phyloP scores from a whole-genome alignment of 2,797 vertebrate species.

The Lacerta viridis region DNA sequence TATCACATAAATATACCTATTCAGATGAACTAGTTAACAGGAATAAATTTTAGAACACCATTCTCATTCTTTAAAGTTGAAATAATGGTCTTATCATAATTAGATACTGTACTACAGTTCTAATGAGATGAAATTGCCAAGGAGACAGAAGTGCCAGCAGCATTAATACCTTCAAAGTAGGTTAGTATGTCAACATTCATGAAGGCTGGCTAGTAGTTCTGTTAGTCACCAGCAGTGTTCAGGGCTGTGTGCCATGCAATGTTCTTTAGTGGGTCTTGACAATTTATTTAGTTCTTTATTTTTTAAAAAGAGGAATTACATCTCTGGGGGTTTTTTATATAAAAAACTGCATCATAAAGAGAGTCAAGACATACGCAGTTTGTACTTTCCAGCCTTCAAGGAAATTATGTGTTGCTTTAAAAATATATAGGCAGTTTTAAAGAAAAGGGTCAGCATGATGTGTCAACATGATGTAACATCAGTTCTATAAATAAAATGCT shows the following conservation, averaged over 20 bases:
- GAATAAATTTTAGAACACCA: no score
- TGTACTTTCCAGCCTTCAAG: neutral
- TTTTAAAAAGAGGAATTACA: neutral
- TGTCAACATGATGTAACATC: neutral
- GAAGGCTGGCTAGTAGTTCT: conserved; percentile 45
- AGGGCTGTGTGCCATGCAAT: conserved; percentile 13
- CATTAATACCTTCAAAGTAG: conserved; percentile 56
- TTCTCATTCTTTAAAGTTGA: neutral
- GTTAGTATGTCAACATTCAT: conserved; percentile 68
- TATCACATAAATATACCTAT: neutral
- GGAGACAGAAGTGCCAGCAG: conserved; percentile 32
- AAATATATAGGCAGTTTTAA: neutral
- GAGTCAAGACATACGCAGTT: neutral
- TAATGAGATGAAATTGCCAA: conserved; percentile 7
- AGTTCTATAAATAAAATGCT: neutral
- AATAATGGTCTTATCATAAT: neutral
- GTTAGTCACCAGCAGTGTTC: conserved; percentile 48
- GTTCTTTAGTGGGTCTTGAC: neutral
- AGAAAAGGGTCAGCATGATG: neutral
- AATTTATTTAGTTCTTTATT: neutral
- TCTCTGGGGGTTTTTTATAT: neutral
- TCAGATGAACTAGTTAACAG: neutral
- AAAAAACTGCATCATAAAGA: neutral
- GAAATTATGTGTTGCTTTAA: neutral
- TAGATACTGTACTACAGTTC: neutral